A percentile compares a stretch with the other conserved stretches of the same genome.
Evolutionary conservation across 2,113 vertebrate genomes (phyloP).

Genomic region (Poeciliopsis turrubarensis): DNA sequence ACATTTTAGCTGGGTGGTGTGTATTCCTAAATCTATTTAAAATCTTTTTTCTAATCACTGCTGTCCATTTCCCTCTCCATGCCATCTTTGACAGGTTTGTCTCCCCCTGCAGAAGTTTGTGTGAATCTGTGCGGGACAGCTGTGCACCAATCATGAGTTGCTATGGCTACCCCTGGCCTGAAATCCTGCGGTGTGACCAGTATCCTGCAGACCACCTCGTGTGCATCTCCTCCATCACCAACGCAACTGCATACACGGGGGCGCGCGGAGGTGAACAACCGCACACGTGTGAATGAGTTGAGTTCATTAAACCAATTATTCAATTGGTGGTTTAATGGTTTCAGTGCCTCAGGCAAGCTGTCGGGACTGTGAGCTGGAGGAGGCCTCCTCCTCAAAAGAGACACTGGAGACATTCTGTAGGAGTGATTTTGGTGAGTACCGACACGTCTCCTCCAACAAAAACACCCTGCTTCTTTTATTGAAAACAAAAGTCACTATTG

Average conservation of each 20-base stretch:
- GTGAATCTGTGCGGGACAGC: slow-evolving; percentile 83
- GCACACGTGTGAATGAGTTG: neutral
- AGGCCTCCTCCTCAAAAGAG: slow-evolving; percentile 79
- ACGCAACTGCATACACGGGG: slow-evolving; percentile 53
- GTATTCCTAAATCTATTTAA: slow-evolving; percentile 22
- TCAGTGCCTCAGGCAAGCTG: slow-evolving; percentile 85
- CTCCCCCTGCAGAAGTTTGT: slow-evolving; percentile 83
- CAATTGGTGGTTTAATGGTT: slow-evolving; percentile 41
- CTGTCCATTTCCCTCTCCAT: slow-evolving; percentile 4
- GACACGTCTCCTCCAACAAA: neutral
- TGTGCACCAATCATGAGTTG: slow-evolving; percentile 86
- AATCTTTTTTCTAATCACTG: slow-evolving; percentile 28
- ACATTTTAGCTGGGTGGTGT: slow-evolving; percentile 16
- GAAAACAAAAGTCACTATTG: neutral
- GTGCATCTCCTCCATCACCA: slow-evolving; percentile 81
- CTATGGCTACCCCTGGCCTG: slow-evolving; percentile 85
- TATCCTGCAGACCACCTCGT: slow-evolving; percentile 85
- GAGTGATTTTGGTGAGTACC: slow-evolving; percentile 85
- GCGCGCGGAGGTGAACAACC: slow-evolving; percentile 73
- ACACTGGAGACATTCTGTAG: slow-evolving; percentile 83
- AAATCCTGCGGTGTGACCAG: slow-evolving; percentile 83
- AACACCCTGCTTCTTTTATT: neutral
- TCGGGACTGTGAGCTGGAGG: slow-evolving; percentile 85
- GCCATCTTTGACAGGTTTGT: slow-evolving; percentile 76
- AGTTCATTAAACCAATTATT: slow-evolving; percentile 14